These are phyloP conservation scores for Drosophila formosana DNA, from an alignment of 2,888 invertebrate genomes.

Conservation along the genomic window DNA sequence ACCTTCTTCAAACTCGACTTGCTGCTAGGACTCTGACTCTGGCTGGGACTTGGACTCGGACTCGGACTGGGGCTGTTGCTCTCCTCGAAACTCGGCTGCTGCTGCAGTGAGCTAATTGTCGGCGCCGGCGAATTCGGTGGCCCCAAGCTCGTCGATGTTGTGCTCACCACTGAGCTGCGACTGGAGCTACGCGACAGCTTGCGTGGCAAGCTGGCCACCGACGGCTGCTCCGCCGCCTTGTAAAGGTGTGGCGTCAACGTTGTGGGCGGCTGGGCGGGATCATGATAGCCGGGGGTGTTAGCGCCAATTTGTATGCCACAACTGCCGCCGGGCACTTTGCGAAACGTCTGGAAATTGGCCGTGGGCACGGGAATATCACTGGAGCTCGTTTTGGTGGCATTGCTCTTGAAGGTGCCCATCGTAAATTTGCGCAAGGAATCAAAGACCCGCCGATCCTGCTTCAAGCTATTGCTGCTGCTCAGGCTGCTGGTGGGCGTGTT, in stretches of 20 bases:
- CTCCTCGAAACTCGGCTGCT: conserved; percentile 68
- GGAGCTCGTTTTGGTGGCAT: conserved; percentile 82
- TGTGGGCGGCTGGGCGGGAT: conserved; percentile 67
- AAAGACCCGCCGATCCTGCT: conserved; percentile 86
- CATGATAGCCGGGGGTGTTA: conserved; percentile 82
- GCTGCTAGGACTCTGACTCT: conserved; percentile 73
- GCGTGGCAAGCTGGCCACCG: conserved; percentile 36
- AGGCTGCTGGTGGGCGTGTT: conserved; percentile 57
- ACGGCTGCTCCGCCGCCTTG: neutral
- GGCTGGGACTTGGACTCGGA: conserved; percentile 61
- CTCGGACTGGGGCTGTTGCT: conserved; percentile 70
- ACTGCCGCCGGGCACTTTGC: conserved; percentile 88
- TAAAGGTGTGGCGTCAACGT: conserved; percentile 20
- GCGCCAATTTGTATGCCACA: conserved; percentile 85
- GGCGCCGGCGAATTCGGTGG: conserved; percentile 81
- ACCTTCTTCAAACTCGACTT: conserved; percentile 83
- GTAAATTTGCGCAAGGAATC: conserved; percentile 91
- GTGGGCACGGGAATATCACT: conserved; percentile 90
- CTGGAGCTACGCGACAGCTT: conserved; percentile 77
- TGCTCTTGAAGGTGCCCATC: conserved; percentile 85
- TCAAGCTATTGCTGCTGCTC: conserved; percentile 48
- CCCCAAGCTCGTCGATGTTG: conserved; percentile 55
- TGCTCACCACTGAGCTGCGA: conserved; percentile 73
- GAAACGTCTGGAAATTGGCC: conserved; percentile 91
- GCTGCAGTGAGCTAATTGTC: conserved; percentile 61